phyloP scores from a whole-genome alignment of 2,888 invertebrate species.

The Catocala nupta region DNA sequence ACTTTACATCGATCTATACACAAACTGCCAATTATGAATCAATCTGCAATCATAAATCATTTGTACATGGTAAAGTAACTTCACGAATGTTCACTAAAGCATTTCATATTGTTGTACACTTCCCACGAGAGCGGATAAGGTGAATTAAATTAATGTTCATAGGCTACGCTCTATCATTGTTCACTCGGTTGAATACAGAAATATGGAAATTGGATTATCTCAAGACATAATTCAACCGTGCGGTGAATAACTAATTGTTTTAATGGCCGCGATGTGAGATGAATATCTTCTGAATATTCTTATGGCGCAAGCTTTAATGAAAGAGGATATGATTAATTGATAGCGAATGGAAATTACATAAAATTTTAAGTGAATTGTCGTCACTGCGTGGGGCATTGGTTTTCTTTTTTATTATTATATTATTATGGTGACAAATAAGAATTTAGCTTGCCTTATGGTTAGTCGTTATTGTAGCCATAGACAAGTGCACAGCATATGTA shows the following conservation, averaged over 20 bases:
- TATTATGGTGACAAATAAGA: no score
- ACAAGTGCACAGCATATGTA: no score
- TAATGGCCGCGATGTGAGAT: constrained; percentile 17
- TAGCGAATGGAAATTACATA: background rate
- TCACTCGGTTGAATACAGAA: constrained; percentile 29
- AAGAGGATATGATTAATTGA: background rate
- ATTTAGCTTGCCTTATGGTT: no score
- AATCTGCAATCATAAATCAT: no score
- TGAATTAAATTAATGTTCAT: constrained; percentile 47
- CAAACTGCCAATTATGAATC: no score
- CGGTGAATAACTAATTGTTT: constrained; percentile 7
- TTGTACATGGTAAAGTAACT: background rate
- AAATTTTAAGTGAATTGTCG: no score
- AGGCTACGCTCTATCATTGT: constrained; percentile 35
- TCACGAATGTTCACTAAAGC: background rate
- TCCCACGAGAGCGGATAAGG: constrained; percentile 58
- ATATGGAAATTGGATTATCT: constrained; percentile 44
- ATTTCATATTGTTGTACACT: constrained; percentile 36
- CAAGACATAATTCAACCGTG: constrained; percentile 12
- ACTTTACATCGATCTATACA: no score
- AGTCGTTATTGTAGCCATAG: no score
- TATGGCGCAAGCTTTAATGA: background rate
- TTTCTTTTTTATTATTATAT: no score
- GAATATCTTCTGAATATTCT: constrained; percentile 12
- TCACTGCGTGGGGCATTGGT: no score